phyloP scores from a whole-genome alignment of 2,888 invertebrate species.

The Chymomyza amoena region DNA sequence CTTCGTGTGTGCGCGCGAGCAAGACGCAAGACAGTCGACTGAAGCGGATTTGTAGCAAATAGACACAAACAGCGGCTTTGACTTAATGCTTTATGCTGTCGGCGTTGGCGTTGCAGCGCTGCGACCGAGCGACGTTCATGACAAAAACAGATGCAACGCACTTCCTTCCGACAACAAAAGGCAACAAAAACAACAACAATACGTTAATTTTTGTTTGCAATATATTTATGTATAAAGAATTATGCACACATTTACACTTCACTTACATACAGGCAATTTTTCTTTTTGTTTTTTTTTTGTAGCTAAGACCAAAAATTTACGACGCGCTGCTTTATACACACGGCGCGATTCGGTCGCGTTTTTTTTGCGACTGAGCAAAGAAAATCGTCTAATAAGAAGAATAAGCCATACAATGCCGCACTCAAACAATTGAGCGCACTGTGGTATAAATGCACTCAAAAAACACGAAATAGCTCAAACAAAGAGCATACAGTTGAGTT shows the following conservation, averaged over 20 bases:
- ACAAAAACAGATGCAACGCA: background rate
- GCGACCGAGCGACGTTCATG: background rate
- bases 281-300: constrained; percentile 34
- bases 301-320: background rate
- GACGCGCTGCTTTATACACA: background rate
- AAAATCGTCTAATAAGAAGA: constrained; percentile 3
- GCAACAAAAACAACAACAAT: constrained; percentile 43
- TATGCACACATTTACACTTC: constrained; percentile 13
- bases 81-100: constrained; percentile 5
- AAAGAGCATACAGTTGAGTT: background rate
- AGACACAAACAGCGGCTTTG: constrained; percentile 44
- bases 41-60: constrained; percentile 21
- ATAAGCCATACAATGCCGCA: background rate
- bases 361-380: background rate
- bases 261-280: constrained; percentile 19
- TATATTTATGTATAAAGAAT: constrained; percentile 42
- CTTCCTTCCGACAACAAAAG: background rate
- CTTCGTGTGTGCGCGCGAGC: constrained; percentile 29
- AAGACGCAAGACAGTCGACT: constrained; percentile 32
- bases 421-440: background rate
- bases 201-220: constrained; percentile 49
- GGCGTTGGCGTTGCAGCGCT: constrained; percentile 2
- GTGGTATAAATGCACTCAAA: background rate
- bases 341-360: background rate
- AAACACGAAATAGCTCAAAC: background rate